Evolutionary conservation across 1,140 invertebrate genomes (phyloP), one percentile per base, ranked within the genome.

Genomic region (Drosophila seguyi): DNA sequence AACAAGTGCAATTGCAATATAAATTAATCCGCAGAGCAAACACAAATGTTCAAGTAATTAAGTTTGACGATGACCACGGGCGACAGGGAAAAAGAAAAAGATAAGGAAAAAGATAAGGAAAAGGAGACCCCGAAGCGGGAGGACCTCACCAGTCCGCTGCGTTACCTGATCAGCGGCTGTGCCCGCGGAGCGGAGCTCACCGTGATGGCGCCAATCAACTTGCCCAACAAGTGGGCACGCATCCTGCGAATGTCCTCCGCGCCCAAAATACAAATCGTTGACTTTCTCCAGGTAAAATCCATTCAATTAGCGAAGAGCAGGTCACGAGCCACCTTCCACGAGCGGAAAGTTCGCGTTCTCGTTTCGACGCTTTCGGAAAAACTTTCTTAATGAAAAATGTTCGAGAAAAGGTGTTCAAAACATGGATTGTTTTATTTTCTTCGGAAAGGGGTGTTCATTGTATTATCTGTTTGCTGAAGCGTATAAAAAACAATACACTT

Each of bases 151-250:
- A 75, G 82, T 42, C 79, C 90, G 6, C 68, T 92, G 47, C 77
- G 81, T 29, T 91, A 80, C 72, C 57, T 92, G 66, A 84, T 92
- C 60, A 81, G 79, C 60, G 77, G 88, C 31, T 91, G 86, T 84
- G 77, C 73, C 7, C 59, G 74, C 31, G 79, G 79, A 7, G 56
- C 79, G 0, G 90, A 91, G 38, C 20, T 83, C 4, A 78, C 79
- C 13, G 62, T 77, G 86, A 92, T 93, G 93, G 93, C 77, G 79
- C 94, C 61, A 67, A 93, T 72, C 82, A 93, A 85, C 56, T 81
- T 94, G 27, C 93, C 94, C 45, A 93, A 94, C 36, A 94, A 94
- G 78, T 95, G 94, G 94, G 94, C 93, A 7, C 94, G 94, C 76
- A 93, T 94, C 76, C 91, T 95, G 66, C 92, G 94, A 18, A 92